Percentiles rank a stretch among this genome's conserved stretches.
Conservation (phyloP, 2,888 invertebrate genomes). For the Lordiphosa fenestrarum region DNA sequence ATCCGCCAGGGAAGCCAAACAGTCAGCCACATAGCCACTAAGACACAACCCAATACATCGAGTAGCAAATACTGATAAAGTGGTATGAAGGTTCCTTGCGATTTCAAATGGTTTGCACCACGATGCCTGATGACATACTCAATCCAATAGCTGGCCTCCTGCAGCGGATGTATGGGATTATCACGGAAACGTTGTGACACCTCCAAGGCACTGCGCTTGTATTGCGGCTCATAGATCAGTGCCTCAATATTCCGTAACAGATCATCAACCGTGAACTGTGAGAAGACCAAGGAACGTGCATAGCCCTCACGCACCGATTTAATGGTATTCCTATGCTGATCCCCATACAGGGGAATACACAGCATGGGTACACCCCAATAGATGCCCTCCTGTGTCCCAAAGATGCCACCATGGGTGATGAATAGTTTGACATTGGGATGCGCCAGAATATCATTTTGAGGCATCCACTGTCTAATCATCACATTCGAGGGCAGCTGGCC, state of each 20-base stretch:
- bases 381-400: conserved; percentile 80
- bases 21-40: conserved; percentile 49
- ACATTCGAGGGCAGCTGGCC: conserved; percentile 80
- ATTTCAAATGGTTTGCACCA: conserved; percentile 79
- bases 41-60: conserved; percentile 81
- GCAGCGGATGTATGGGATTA: conserved; percentile 82
- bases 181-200: conserved; percentile 82
- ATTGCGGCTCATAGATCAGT: conserved; percentile 77
- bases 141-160: conserved; percentile 84
- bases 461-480: conserved; percentile 81
- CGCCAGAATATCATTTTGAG: conserved; percentile 81
- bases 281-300: conserved; percentile 77
- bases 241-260: conserved; percentile 76
- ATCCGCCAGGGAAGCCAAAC: conserved; percentile 66
- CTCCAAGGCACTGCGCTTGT: conserved; percentile 79
- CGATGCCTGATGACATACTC: conserved; percentile 82
- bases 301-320: conserved; percentile 78
- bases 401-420: conserved; percentile 81
- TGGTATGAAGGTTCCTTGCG: conserved; percentile 78
- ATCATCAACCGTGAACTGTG: conserved; percentile 75
- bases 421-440: conserved; percentile 80
- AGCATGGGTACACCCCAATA: conserved; percentile 80
- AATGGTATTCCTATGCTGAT: conserved; percentile 80
- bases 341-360: conserved; percentile 80
- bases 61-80: conserved; percentile 80